These are phyloP conservation scores for Taxidea taxus DNA, from an alignment of 2,113 vertebrate species.

Conservation along the genomic window DNA sequence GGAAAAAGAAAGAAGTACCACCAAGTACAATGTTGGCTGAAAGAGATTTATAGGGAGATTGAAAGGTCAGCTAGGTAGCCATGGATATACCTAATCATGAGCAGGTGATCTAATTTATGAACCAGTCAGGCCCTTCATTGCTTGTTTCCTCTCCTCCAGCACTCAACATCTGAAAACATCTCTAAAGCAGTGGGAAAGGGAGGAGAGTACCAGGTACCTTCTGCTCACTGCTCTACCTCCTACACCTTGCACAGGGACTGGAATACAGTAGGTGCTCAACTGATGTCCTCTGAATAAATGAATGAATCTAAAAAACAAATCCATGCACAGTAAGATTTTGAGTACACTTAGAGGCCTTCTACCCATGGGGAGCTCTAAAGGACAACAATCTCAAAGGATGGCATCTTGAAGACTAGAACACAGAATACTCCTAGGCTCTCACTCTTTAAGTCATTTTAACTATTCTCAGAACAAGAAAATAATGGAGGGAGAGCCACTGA, in stretches of 20 bases:
- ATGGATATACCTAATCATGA: rapidly evolving
- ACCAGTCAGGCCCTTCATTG: background rate
- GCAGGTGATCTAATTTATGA: background rate
- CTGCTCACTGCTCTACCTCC: background rate
- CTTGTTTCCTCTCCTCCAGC: background rate
- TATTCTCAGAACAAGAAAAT: background rate
- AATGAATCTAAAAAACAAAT: background rate
- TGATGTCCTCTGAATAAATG: background rate
- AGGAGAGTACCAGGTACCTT: background rate
- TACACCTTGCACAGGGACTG: background rate
- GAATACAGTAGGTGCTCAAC: background rate
- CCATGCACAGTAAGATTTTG: background rate
- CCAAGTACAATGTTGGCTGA: background rate
- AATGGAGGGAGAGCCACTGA: background rate
- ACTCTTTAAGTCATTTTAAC: background rate
- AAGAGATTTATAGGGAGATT: background rate
- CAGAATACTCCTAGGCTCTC: background rate
- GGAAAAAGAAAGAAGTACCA: background rate
- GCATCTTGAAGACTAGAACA: background rate
- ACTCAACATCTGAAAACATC: background rate
- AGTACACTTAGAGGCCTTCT: background rate
- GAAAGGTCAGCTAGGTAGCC: background rate
- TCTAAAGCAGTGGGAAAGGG: background rate
- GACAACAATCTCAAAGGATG: background rate
- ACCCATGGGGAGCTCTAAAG: background rate